Evolutionary conservation across 2,888 invertebrate species (phyloP).

Genomic region (Stenolophus ochropezus): DNA sequence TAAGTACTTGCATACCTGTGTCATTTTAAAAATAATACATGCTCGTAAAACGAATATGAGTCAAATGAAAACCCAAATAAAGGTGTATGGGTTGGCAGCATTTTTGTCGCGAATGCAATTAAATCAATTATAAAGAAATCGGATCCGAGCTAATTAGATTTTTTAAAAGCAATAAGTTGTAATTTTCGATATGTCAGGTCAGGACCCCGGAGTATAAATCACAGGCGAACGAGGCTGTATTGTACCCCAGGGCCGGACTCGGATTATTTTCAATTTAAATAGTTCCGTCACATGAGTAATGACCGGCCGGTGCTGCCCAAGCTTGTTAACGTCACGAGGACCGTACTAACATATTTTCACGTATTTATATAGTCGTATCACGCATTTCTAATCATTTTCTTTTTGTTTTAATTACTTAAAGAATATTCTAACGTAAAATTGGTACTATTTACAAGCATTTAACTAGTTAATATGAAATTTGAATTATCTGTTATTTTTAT

Average conservation of each 20-base stretch:
- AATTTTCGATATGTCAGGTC: constrained; percentile 59
- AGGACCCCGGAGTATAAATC: constrained; percentile 55
- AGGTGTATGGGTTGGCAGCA: not conserved
- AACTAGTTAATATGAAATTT: no score
- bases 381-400: not conserved
- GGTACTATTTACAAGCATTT: not conserved
- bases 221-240: constrained; percentile 46
- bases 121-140: constrained; percentile 51
- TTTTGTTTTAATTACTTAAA: not conserved
- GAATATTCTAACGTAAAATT: not conserved
- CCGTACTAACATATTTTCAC: not conserved
- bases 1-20: no score
- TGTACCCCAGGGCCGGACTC: constrained; percentile 46
- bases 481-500: no score
- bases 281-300: constrained; percentile 42
- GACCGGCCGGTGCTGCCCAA: not conserved
- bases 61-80: not conserved
- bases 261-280: constrained; percentile 45
- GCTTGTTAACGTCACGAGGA: constrained; percentile 24
- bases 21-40: no score
- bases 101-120: constrained; percentile 24
- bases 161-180: constrained; percentile 56
- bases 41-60: not conserved
- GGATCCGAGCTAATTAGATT: constrained; percentile 52
- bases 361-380: not conserved